Base-by-base conservation (phyloP, 64 coral and sea anemone species). In the Stylophora pistillata region DNA sequence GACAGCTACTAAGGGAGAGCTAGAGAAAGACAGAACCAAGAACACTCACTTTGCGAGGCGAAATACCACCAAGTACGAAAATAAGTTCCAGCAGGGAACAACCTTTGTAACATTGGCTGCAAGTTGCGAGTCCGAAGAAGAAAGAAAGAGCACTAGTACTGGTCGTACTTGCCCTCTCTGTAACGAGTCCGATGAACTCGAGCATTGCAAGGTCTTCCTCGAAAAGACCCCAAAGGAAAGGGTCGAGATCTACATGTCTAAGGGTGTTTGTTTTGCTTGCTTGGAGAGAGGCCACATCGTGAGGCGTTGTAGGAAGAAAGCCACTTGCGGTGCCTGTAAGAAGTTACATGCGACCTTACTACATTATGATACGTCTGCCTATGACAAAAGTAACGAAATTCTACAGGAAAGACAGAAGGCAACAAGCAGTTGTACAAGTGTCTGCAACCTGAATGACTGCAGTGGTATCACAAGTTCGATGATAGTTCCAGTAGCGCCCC, bases 401-500 rank as follows among this genome's bases (percentile, higher is more conserved):
- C 52, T 53, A 18, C 29, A 72, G 21, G 47, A 77, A 25, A 70
- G 32, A 0, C 30, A 30, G 2, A 95, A 81, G 28, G 89, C 88
- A 6, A 87, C 82, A 7, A 87, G 56, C 76, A 90, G 56, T 57
- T 90, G 88, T 17, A 25, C 81, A 4, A 23, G 47, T 72, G 7
- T 60, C 18, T 60, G 58, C n/a, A n/a, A n/a, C n/a, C n/a, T n/a
- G n/a, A n/a, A n/a, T n/a, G 86, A 25, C 61, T 53, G 78, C 47
- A 82, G 78, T 33, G 70, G 63, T 28, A 86, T 74, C 33, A 92
- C 86, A 18, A 96, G 18, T 15, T 88, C 89, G 2, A 62, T 87
- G 87, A 93, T 96, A n/a, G 27, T 96, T 34, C 90, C 90, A 15
- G 94, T 96, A 52, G 65, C 62, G 74, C 20, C 92, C 5, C 86